phyloP scores from a whole-genome alignment of 2,797 vertebrate species.

The Rhinichthys osculus region DNA sequence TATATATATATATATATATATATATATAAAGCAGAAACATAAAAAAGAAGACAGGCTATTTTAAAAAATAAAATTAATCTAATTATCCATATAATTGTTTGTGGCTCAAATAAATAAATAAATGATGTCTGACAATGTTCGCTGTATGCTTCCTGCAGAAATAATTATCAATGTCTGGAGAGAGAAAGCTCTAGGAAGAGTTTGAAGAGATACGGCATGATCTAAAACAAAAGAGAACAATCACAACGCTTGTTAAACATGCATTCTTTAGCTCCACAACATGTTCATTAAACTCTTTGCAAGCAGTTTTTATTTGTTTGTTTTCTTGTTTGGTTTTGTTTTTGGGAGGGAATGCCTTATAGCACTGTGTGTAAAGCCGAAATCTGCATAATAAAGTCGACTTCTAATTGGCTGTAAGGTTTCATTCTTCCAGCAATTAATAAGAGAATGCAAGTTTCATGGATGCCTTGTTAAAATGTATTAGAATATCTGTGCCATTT shows the following conservation, averaged over 20 bases:
- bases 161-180: conserved; percentile 26
- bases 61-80: neutral
- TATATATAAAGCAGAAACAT: neutral
- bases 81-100: too few species aligned
- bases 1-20: neutral
- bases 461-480: conserved; percentile 63
- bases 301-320: conserved; percentile 55
- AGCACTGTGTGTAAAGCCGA: conserved; percentile 44
- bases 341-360: conserved; percentile 55
- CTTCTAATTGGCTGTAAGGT: conserved; percentile 65
- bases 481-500: conserved; percentile 62
- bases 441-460: conserved; percentile 56
- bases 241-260: conserved; percentile 56
- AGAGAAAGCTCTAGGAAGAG: conserved; percentile 19
- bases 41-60: neutral
- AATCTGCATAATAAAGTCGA: conserved; percentile 63
- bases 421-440: conserved; percentile 64
- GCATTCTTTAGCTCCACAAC: conserved; percentile 55
- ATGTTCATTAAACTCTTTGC: conserved; percentile 59
- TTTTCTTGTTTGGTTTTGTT: conserved; percentile 64
- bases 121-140: neutral
- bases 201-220: neutral
- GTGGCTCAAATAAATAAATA: neutral
- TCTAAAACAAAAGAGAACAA: conserved; percentile 46
- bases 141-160: conserved; percentile 5